phyloP scores from a whole-genome alignment of 1,140 invertebrate genomes.

The Monochamus saltuarius region DNA sequence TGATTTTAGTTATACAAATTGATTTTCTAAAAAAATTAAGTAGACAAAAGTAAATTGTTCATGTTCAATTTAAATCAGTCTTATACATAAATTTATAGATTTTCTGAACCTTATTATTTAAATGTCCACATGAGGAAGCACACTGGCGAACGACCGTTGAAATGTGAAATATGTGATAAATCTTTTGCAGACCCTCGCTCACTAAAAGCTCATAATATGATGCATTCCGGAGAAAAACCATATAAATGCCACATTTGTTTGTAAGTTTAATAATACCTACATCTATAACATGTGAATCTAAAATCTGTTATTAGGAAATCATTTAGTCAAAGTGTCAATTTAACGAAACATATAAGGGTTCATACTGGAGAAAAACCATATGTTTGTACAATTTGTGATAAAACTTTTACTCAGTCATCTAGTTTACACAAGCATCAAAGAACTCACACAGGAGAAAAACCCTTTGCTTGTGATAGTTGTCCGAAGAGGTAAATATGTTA shows the following conservation, averaged over 20 bases:
- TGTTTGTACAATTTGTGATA: constrained; percentile 67
- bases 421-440: constrained; percentile 56
- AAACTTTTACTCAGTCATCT: constrained; percentile 49
- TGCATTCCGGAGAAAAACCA: constrained; percentile 57
- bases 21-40: too few relatives aligned
- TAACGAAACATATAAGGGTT: constrained; percentile 26
- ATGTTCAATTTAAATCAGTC: constrained; percentile 33
- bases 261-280: too few relatives aligned
- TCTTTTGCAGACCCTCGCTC: constrained; percentile 57
- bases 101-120: constrained; percentile 42
- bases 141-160: constrained; percentile 47
- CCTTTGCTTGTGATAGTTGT: not conserved
- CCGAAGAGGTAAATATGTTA: not conserved
- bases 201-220: constrained; percentile 58
- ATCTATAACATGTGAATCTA: not conserved
- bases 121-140: constrained; percentile 52
- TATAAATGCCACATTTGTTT: too few relatives aligned
- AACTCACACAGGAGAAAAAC: constrained; percentile 62
- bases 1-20: too few relatives aligned
- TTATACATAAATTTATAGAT: constrained; percentile 45
- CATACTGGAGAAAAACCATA: constrained; percentile 63
- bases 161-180: constrained; percentile 58
- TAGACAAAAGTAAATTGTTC: too few relatives aligned
- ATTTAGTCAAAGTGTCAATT: constrained; percentile 28
- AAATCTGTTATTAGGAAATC: constrained; percentile 23